Base-by-base conservation (phyloP, 2,113 vertebrate genomes). In the Oncorhynchus gorbuscha region DNA sequence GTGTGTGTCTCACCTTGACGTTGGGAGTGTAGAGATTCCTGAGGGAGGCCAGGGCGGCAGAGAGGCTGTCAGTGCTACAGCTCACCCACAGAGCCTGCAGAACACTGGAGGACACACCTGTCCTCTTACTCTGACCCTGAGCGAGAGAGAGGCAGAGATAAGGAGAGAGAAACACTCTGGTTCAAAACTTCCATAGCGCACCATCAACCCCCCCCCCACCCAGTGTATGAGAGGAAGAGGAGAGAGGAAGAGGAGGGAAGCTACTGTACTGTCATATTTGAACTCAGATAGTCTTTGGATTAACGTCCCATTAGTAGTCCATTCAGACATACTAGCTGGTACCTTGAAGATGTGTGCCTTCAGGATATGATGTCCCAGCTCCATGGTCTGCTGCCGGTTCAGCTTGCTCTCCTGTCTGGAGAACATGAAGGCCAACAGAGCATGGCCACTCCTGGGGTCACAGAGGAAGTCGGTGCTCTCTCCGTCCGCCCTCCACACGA, bases 291-390 rank as follows among this genome's bases (percentile, higher is more conserved):
- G 49, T 14, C 49, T 51, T 51, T 13, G 14, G 11, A 51, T 13
- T 55, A 18, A 18, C 14, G 3, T 45, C 39, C 9, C 39, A 55
- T 55, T 55, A 55, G 14, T 16, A 55, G 51, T 16, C 74, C 58
- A 62, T 67, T 20, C 62, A 6, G 12, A 18, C 12, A n/a, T 11
- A 66, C 51, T 45, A 28, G 39, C 35, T 39, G 22, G 71, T 93
- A 98, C 98, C 97, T 99, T 99, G 86, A 99, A 99, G 86, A 99
- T 99, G 88, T 99, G 98, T 20, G 98, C 98, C 91, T 99, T 99
- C 67, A 99, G 95, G 82, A 99, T 98, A 86, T 99, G 98, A 80
- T 99, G 98, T 62, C 98, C 98, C 3, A 99, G 95, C 90, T 99
- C 98, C 95, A 99, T 96, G 1, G 98, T 99, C 84, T 99, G 98